These are phyloP conservation scores for Empidonax traillii DNA, from an alignment of 2,113 vertebrate genomes.

Conservation along the genomic window DNA sequence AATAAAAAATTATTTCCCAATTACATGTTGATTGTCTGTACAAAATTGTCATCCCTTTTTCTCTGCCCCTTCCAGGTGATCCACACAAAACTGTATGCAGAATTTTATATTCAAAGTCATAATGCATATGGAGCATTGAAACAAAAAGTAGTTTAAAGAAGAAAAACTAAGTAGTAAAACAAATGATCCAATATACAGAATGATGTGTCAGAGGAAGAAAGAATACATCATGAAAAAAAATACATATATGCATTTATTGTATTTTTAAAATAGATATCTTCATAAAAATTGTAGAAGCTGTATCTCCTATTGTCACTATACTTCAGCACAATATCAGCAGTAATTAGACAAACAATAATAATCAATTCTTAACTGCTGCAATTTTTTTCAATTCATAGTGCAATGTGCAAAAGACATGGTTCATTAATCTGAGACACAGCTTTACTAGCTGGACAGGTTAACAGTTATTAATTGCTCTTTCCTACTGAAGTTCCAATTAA, in stretches of 20 bases:
- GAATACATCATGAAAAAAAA: not conserved
- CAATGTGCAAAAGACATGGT: not conserved
- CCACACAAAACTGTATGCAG: not conserved
- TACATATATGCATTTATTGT: not conserved
- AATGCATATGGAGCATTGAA: not conserved
- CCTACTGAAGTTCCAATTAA: constrained; percentile 35
- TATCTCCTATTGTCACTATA: not conserved
- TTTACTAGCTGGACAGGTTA: constrained; percentile 17
- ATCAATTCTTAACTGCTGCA: not conserved
- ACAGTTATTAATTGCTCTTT: constrained; percentile 30
- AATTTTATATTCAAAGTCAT: not conserved
- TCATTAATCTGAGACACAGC: not conserved
- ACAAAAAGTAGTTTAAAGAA: not conserved
- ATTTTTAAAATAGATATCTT: not conserved
- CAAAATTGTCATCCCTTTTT: not conserved
- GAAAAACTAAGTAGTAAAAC: not conserved
- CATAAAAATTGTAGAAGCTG: not conserved
- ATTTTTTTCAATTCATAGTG: not conserved
- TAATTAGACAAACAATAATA: not conserved
- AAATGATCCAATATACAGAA: not conserved
- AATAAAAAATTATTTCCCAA: not conserved
- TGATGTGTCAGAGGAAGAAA: not conserved
- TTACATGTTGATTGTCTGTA: not conserved
- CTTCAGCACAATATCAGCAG: not conserved
- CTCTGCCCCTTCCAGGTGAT: not conserved